Percentiles rank a stretch among this genome's conserved stretches.
phyloP scores from a whole-genome alignment of 2,888 invertebrate genomes.

The Machimus rusticus region DNA sequence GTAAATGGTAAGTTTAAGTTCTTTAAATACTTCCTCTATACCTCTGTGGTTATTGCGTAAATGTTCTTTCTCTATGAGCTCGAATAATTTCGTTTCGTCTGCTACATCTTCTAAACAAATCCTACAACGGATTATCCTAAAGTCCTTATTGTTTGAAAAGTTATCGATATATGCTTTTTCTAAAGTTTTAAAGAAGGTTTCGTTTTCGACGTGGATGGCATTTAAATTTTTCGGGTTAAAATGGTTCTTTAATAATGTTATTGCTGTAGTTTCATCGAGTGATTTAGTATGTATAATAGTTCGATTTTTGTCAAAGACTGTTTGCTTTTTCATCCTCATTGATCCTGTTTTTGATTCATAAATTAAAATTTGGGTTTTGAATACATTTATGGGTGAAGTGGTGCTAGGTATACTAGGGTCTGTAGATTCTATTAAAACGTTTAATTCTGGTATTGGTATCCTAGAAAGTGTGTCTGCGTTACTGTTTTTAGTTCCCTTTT shows the following conservation, averaged over 20 bases:
- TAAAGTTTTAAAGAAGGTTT: no score
- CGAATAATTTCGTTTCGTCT: no score
- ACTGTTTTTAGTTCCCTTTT: not conserved
- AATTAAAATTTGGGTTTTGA: not conserved
- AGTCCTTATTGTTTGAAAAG: no score
- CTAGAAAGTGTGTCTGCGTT: not conserved
- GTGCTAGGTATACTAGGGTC: not conserved
- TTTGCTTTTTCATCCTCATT: not conserved
- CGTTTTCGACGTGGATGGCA: no score
- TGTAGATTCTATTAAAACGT: not conserved
- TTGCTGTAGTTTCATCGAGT: not conserved
- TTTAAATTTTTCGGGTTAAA: no score
- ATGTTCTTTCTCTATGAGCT: no score
- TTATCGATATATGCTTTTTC: no score
- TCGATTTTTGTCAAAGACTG: not conserved
- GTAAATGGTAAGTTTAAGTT: no score
- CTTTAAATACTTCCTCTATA: no score
- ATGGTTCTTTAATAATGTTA: not conserved
- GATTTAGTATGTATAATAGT: not conserved
- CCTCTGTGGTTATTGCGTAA: no score
- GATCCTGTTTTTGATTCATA: not conserved
- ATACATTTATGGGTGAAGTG: not conserved
- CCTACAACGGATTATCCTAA: no score
- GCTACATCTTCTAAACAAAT: no score
- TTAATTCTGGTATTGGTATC: not conserved